phyloP scores from a whole-genome alignment of 2,797 vertebrate species.

The Bovichtus diacanthus region DNA sequence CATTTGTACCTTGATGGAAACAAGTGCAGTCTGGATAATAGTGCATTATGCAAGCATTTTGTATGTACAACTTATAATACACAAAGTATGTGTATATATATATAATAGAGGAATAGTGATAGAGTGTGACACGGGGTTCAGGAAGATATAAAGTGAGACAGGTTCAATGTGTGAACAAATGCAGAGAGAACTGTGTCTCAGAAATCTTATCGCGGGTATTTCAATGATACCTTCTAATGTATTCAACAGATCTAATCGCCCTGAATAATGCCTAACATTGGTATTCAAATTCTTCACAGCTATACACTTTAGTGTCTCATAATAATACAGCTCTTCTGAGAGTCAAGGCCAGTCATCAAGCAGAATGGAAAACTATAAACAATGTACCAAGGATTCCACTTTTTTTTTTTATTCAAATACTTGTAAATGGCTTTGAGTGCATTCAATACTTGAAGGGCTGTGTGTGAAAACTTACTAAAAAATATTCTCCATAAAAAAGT shows the following conservation, averaged over 20 bases:
- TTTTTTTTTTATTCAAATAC: conserved; percentile 41
- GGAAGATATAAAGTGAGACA: conserved; percentile 4
- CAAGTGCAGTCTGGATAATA: conserved; percentile 80
- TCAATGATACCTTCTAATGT: conserved; percentile 59
- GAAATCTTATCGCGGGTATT: conserved; percentile 29
- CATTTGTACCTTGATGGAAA: conserved; percentile 75
- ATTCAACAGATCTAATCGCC: conserved; percentile 65
- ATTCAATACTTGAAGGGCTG: conserved; percentile 35
- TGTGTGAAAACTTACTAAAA: conserved; percentile 50
- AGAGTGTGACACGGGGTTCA: conserved; percentile 15
- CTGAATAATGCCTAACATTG: conserved; percentile 62
- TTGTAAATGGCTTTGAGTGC: conserved; percentile 53
- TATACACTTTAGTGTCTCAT: conserved; percentile 35
- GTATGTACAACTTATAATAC: conserved; percentile 60
- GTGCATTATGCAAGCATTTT: conserved; percentile 76
- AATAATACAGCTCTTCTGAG: conserved; percentile 56
- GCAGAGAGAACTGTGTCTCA: conserved; percentile 8
- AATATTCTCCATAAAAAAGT: conserved; percentile 40
- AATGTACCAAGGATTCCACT: conserved; percentile 28
- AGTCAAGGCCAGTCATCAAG: conserved; percentile 63
- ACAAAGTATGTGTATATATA: not conserved
- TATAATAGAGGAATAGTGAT: conserved; percentile 14
- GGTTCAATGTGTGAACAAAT: conserved; percentile 34
- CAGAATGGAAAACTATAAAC: conserved; percentile 42
- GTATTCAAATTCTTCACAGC: conserved; percentile 59